These are phyloP conservation scores for Cyprinodon brontotheroides DNA, from an alignment of 2,113 vertebrate genomes.

Conservation along the genomic window DNA sequence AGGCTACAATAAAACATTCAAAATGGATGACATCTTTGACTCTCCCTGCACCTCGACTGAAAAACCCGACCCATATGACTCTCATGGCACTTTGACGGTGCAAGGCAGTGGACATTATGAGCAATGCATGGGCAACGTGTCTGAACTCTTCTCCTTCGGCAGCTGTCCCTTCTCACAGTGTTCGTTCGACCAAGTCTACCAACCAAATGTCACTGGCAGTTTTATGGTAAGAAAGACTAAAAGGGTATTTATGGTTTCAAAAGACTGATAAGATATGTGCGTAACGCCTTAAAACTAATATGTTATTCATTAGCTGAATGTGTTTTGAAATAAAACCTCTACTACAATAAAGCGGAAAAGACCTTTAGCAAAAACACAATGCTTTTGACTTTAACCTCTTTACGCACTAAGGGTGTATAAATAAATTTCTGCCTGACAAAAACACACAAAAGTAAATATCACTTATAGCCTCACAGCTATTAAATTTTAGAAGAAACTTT, in stretches of 20 bases:
- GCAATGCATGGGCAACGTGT: conserved; percentile 72
- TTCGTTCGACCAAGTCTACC: conserved; percentile 79
- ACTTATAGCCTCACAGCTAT: no score
- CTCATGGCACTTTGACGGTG: conserved; percentile 44
- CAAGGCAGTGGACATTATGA: conserved; percentile 72
- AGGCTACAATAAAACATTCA: conserved; percentile 37
- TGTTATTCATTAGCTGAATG: no score
- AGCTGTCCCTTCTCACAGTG: conserved; percentile 75
- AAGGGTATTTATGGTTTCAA: not conserved
- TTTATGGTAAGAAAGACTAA: conserved; percentile 70
- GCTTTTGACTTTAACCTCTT: no score
- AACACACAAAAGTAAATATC: no score
- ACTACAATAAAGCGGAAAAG: no score
- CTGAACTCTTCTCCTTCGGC: conserved; percentile 72
- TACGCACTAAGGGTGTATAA: no score
- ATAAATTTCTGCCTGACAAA: no score
- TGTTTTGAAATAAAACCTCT: no score
- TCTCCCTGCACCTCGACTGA: conserved; percentile 71
- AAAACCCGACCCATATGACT: conserved; percentile 54
- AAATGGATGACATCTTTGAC: conserved; percentile 62
- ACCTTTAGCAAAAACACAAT: no score
- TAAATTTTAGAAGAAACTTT: no score
- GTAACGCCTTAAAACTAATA: not conserved
- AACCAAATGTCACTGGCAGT: conserved; percentile 74
- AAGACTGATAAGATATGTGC: not conserved